Evolutionary conservation across 2,113 vertebrate genomes (phyloP), one percentile per base, ranked within the genome.

Genomic region (Desmodus rotundus): DNA sequence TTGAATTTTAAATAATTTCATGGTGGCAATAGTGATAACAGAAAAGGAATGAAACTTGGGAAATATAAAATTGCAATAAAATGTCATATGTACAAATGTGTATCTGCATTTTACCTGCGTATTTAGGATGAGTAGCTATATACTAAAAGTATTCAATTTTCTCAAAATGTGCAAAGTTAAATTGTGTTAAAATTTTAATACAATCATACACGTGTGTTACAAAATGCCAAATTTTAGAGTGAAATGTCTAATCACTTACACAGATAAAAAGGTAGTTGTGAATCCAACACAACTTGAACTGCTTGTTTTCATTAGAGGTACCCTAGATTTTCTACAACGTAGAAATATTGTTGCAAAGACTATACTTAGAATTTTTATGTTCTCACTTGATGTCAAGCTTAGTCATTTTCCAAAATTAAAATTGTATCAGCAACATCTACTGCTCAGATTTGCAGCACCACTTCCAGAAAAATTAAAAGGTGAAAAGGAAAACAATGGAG

Each of bases 1-100:
- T 86, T 4, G 2, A 1, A 93, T 61, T 89, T 93, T 76, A 76
- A 96, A 19, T 12, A 96, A 96, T 94, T 96, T 47, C 0, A 72
- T 7, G 70, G 31, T 70, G 28, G 45, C 2, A 33, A 5, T 38
- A 80, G 73, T 77, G 70, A 88, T 95, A 58, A 0, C 19, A 85
- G 2, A 24, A 56, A 83, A 91, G 0, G 8, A 97, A 50, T 12
- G 61, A 17, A 15, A 91, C 14, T 26, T 88, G 16, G 38, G 28
- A 38, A 84, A 92, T 36, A 63, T 24, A 94, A 15, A 54, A 67
- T 77, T 47, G n/a, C 50, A 80, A n/a, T 54, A 50, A 91, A 77
- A 15, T 2, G 91, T 26, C 9, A 68, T 73, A 82, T 70, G 5
- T 61, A 81, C 22, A 77, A 31, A 24, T 17, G 8, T 1, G 1